phyloP scores from a whole-genome alignment of 2,888 invertebrate species.

The Brachypterus glaber region DNA sequence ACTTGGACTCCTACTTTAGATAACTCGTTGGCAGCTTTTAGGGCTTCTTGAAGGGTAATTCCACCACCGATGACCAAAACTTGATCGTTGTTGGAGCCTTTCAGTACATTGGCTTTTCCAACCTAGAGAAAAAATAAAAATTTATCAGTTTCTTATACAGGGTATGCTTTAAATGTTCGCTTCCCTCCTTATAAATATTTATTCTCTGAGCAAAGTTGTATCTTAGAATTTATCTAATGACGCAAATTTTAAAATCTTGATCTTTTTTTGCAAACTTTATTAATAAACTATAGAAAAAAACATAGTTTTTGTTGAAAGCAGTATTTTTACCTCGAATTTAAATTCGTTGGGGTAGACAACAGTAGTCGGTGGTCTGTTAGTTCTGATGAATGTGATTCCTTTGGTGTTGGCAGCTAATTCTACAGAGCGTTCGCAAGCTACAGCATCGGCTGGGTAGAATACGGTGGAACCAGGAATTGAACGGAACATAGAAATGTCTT shows the following conservation, averaged over 20 bases:
- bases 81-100: constrained; percentile 60
- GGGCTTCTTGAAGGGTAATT: constrained; percentile 79
- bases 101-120: constrained; percentile 68
- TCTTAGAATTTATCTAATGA: background rate
- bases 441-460: constrained; percentile 84
- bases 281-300: constrained; percentile 27
- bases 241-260: background rate
- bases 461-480: constrained; percentile 72
- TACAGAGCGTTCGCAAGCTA: constrained; percentile 84
- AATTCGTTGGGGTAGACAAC: constrained; percentile 80
- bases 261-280: constrained; percentile 46
- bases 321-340: constrained; percentile 63
- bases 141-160: background rate
- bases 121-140: constrained; percentile 36
- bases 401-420: constrained; percentile 91
- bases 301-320: too few species aligned
- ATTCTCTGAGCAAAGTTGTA: background rate
- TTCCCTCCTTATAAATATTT: too few species aligned
- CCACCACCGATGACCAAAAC: constrained; percentile 83
- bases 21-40: constrained; percentile 68
- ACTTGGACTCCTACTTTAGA: constrained; percentile 55
- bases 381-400: constrained; percentile 86
- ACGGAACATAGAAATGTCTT: constrained; percentile 93
- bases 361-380: constrained; percentile 81
- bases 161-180: too few species aligned